Conservation (phyloP, 2,113 vertebrate genomes). For the Hyperopisus bebe region DNA sequence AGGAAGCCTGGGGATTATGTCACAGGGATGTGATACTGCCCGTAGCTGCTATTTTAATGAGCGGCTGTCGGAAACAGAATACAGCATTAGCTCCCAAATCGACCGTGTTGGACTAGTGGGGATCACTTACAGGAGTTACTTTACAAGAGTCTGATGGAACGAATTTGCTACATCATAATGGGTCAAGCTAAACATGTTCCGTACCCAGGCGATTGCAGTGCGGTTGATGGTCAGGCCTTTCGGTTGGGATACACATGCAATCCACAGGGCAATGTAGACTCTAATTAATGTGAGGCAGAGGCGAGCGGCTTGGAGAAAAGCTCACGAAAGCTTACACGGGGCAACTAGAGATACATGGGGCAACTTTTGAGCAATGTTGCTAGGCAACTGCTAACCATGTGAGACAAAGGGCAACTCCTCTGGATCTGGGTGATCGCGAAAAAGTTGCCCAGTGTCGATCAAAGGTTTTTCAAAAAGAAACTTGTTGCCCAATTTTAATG, state of each 20-base stretch:
- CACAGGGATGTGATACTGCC: conserved; percentile 30
- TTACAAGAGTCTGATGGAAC: not conserved
- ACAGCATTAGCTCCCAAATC: conserved; percentile 31
- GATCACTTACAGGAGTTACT: conserved; percentile 13
- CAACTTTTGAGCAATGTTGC: not conserved
- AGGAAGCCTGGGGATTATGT: conserved; percentile 31
- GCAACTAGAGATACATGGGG: not conserved
- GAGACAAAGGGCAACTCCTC: not conserved
- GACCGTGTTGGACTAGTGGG: conserved; percentile 10
- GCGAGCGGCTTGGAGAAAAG: not conserved
- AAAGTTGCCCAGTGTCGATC: not conserved
- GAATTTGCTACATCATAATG: not conserved
- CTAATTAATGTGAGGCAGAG: not conserved
- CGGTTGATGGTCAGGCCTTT: not conserved
- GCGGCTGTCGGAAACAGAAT: conserved; percentile 42
- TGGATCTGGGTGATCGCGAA: not conserved
- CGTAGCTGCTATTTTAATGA: conserved; percentile 36
- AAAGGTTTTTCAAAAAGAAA: not conserved
- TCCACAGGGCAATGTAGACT: not conserved
- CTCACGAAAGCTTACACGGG: not conserved
- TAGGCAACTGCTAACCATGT: not conserved
- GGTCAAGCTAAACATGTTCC: not conserved
- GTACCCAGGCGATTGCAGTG: not conserved
- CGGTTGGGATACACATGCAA: not conserved
- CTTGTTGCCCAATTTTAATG: not conserved